Evolutionary conservation across 2,888 invertebrate genomes (phyloP).

Genomic region (Biston stratarius): DNA sequence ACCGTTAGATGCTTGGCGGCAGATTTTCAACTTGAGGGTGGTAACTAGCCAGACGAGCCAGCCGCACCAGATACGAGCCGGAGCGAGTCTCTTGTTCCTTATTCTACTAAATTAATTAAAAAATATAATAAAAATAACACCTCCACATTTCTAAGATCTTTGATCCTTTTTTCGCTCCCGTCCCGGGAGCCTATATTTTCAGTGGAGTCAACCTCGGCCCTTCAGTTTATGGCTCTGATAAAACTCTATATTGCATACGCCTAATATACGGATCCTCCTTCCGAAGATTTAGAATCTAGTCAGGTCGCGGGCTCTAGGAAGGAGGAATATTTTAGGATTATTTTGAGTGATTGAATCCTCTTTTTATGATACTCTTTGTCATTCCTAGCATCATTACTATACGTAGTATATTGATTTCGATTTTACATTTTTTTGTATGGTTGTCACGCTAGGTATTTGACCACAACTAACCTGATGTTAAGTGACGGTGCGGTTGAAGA

Average conservation of each 20-base stretch:
- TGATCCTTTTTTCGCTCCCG: constrained; percentile 45
- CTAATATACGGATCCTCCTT: constrained; percentile 13
- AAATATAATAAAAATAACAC: constrained; percentile 9
- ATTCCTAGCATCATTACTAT: no score
- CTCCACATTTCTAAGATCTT: background rate
- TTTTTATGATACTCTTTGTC: background rate
- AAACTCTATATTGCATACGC: constrained; percentile 39
- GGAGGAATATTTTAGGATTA: background rate
- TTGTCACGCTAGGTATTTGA: no score
- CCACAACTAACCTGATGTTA: no score
- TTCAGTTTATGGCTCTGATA: constrained; percentile 58
- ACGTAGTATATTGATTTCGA: no score
- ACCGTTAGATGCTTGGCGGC: no score
- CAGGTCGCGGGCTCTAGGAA: constrained; percentile 1
- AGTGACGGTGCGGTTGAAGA: no score
- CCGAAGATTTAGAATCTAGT: constrained; percentile 6
- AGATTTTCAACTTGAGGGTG: no score
- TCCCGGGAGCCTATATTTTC: constrained; percentile 62
- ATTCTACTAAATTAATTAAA: no score
- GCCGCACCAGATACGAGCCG: no score
- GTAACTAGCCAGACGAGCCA: no score
- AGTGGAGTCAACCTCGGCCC: constrained; percentile 57
- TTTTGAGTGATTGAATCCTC: background rate
- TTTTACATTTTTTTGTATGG: no score
- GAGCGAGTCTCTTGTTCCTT: no score